These are phyloP conservation scores for Babyrousa celebensis DNA, from an alignment of 2,797 vertebrate species.

Conservation along the genomic window DNA sequence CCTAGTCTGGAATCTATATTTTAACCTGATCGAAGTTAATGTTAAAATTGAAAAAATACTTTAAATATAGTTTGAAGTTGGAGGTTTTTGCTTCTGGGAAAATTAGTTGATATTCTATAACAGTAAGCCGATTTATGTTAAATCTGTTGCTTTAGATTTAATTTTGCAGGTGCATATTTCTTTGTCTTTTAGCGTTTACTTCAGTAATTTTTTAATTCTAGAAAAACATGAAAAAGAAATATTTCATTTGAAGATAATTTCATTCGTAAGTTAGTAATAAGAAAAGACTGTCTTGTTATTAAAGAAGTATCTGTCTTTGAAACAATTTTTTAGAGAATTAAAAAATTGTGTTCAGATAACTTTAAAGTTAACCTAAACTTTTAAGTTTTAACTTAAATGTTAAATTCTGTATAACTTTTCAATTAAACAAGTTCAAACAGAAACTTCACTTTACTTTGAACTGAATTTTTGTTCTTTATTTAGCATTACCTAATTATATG, in stretches of 20 bases:
- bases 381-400: no score
- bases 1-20: slow-evolving; percentile 29
- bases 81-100: slow-evolving; percentile 59
- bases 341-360: neutral
- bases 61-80: slow-evolving; percentile 51
- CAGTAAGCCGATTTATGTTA: neutral
- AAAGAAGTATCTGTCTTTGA: slow-evolving; percentile 7
- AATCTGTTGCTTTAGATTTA: slow-evolving; percentile 49
- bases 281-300: slow-evolving; percentile 52
- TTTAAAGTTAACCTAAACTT: neutral
- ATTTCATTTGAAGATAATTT: slow-evolving; percentile 62
- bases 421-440: slow-evolving; percentile 31
- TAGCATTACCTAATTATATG: neutral
- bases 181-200: slow-evolving; percentile 55
- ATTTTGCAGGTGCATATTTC: slow-evolving; percentile 54
- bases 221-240: slow-evolving; percentile 62
- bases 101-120: slow-evolving; percentile 60
- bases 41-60: slow-evolving; percentile 69
- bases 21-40: slow-evolving; percentile 58
- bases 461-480: slow-evolving; percentile 64
- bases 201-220: slow-evolving; percentile 50
- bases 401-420: slow-evolving; percentile 5
- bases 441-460: slow-evolving; percentile 56
- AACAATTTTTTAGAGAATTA: slow-evolving; percentile 14
- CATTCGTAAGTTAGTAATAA: slow-evolving; percentile 55